These are phyloP conservation scores for Peromyscus californicus DNA, from an alignment of 2,113 vertebrate genomes.

Conservation along the genomic window DNA sequence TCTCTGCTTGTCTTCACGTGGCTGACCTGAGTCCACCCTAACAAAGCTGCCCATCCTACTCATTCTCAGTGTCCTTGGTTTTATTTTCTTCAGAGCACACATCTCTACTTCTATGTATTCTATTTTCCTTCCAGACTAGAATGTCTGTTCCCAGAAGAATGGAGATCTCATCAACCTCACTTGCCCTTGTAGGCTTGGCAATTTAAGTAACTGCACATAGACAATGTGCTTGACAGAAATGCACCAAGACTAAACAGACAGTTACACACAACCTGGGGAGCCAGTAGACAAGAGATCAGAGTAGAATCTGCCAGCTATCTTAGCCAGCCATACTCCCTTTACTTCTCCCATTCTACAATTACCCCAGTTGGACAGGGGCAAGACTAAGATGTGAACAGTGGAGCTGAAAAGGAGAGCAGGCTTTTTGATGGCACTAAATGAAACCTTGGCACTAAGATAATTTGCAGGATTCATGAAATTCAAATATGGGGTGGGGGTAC, in stretches of 20 bases:
- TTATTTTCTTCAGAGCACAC: conserved; percentile 20
- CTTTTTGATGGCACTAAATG: not conserved
- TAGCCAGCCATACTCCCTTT: not conserved
- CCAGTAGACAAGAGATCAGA: not conserved
- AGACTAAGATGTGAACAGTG: not conserved
- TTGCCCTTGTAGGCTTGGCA: not conserved
- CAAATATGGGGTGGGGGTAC: not conserved
- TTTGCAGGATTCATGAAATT: conserved; percentile 47
- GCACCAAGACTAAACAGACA: not conserved
- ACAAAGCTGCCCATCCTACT: not conserved
- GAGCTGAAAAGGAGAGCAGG: not conserved
- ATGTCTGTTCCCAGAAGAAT: not conserved
- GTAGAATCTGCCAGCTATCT: not conserved
- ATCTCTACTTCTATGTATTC: not conserved
- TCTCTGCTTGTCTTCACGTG: not conserved
- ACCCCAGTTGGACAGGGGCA: not conserved
- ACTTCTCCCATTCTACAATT: too few relatives aligned
- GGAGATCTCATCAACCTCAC: not conserved
- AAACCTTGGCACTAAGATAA: conserved; percentile 37
- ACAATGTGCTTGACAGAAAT: not conserved
- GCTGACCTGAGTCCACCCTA: not conserved
- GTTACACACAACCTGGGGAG: not conserved
- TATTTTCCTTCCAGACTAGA: conserved; percentile 2
- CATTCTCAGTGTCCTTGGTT: not conserved
- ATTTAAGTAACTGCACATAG: not conserved